Percentiles rank a stretch among this genome's conserved stretches.
phyloP scores from a whole-genome alignment of 2,888 invertebrate species.

The Xestobium rufovillosum region DNA sequence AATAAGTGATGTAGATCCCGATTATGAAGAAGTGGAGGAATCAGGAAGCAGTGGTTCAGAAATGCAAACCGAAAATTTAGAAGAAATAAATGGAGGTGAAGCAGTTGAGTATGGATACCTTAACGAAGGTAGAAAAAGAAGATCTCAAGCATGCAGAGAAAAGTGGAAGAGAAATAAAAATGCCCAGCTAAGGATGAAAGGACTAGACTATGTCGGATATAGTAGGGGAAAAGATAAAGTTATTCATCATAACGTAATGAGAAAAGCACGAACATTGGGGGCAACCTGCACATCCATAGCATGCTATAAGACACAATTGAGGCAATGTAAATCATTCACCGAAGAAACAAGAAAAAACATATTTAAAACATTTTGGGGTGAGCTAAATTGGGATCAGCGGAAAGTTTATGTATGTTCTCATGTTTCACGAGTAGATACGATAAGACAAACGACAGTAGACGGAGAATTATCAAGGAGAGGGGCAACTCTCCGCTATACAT shows the following conservation, averaged over 20 bases:
- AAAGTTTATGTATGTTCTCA: background rate
- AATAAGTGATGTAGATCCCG: slow-evolving; percentile 2
- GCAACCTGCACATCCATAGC: too few species aligned
- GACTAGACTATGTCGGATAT: too few species aligned
- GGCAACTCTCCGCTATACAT: background rate
- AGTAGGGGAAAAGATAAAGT: too few species aligned
- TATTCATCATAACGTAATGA: too few species aligned
- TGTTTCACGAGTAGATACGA: slow-evolving; percentile 1
- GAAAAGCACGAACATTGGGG: too few species aligned
- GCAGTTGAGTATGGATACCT: slow-evolving; percentile 1
- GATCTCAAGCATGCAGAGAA: too few species aligned
- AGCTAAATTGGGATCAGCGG: background rate
- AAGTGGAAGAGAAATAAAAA: too few species aligned
- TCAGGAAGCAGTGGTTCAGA: slow-evolving; percentile 4
- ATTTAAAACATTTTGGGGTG: background rate
- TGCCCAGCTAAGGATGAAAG: too few species aligned
- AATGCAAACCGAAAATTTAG: too few species aligned
- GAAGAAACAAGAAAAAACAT: slow-evolving; percentile 1
- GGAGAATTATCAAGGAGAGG: background rate
- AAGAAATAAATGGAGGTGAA: too few species aligned
- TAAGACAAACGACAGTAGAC: background rate
- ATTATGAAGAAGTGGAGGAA: slow-evolving; percentile 4
- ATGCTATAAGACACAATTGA: too few species aligned
- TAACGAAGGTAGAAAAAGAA: slow-evolving; percentile 3
- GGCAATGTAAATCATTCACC: too few species aligned